Conservation (phyloP, 1,140 invertebrate species). For the Augochlora pura region DNA sequence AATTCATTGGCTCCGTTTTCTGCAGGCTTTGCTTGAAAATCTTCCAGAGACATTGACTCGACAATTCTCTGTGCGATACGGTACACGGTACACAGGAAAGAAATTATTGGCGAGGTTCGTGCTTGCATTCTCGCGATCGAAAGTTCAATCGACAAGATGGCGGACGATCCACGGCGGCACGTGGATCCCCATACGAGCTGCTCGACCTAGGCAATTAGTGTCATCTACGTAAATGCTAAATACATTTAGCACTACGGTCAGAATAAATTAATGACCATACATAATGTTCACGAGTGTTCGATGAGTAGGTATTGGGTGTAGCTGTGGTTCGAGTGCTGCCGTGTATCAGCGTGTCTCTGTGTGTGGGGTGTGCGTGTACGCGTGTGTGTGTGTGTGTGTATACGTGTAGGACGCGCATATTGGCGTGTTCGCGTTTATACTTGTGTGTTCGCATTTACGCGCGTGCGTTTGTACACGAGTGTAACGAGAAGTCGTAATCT, state of each 20-base stretch:
- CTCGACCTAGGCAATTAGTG: slow-evolving; percentile 72
- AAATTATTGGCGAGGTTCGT: too few relatives aligned
- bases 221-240: slow-evolving; percentile 75
- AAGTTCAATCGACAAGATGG: too few relatives aligned
- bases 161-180: not conserved
- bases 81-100: too few relatives aligned
- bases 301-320: slow-evolving; percentile 40
- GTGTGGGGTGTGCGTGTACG: not conserved
- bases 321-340: slow-evolving; percentile 8
- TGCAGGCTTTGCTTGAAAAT: too few relatives aligned
- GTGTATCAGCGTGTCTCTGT: slow-evolving; percentile 30
- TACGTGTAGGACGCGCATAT: too few relatives aligned
- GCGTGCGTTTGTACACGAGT: too few relatives aligned
- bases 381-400: not conserved
- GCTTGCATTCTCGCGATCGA: too few relatives aligned
- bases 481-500: slow-evolving; percentile 17
- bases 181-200: slow-evolving; percentile 35
- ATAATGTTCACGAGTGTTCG: slow-evolving; percentile 51
- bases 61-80: too few relatives aligned
- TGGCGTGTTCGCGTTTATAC: not conserved
- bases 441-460: too few relatives aligned
- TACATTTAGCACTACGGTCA: slow-evolving; percentile 77
- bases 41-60: too few relatives aligned
- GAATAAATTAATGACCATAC: slow-evolving; percentile 72
- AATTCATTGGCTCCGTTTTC: too few relatives aligned